phyloP scores from a whole-genome alignment of 2,797 vertebrate species.

The Apogon hyalosoma region DNA sequence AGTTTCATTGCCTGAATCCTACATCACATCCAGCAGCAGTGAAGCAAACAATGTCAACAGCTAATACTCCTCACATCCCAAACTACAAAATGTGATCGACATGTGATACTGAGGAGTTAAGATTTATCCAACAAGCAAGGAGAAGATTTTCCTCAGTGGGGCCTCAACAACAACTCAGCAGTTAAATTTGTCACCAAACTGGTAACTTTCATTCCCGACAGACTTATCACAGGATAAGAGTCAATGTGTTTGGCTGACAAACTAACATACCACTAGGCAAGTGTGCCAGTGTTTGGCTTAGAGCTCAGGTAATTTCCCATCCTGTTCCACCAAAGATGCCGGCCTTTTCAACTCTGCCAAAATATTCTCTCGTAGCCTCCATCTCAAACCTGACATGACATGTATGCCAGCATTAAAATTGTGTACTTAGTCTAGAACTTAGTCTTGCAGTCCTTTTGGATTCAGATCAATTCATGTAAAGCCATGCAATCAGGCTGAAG shows the following conservation, averaged over 20 bases:
- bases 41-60: conserved; percentile 4
- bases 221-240: not conserved
- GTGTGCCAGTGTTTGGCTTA: not conserved
- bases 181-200: not conserved
- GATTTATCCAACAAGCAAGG: conserved; percentile 2
- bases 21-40: conserved; percentile 4
- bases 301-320: not conserved
- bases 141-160: not conserved
- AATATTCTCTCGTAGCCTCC: not conserved
- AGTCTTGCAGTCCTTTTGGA: conserved; percentile 12
- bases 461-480: conserved; percentile 29
- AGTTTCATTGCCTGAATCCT: conserved; percentile 5
- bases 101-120: not conserved
- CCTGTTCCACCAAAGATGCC: not conserved
- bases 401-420: conserved; percentile 4
- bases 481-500: not conserved
- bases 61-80: conserved; percentile 5
- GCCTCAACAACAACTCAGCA: not conserved
- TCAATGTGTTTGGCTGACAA: conserved; percentile 1
- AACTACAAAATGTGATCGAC: conserved; percentile 5
- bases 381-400: conserved; percentile 21
- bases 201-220: not conserved
- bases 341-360: conserved; percentile 12
- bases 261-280: not conserved
- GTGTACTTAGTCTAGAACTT: conserved; percentile 1